phyloP scores from a whole-genome alignment of 1,140 invertebrate species.

The Asbolus verrucosus region DNA sequence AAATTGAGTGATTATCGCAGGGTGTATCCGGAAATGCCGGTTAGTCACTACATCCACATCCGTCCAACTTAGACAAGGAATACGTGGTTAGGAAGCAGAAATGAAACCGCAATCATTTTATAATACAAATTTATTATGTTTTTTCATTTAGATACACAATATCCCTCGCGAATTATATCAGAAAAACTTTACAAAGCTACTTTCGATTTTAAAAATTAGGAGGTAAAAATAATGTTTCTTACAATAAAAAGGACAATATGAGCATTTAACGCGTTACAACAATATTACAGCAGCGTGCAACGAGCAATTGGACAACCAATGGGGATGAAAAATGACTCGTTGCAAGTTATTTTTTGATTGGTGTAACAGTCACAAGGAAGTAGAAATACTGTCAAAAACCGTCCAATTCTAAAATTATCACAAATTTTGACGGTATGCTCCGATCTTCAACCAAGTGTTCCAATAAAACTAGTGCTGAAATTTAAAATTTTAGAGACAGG shows the following conservation, averaged over 20 bases:
- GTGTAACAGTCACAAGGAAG: slow-evolving; percentile 51
- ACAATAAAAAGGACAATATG: slow-evolving; percentile 54
- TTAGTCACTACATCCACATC: slow-evolving; percentile 32
- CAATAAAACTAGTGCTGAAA: slow-evolving; percentile 49
- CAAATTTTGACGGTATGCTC: slow-evolving; percentile 48
- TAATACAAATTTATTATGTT: slow-evolving; percentile 67
- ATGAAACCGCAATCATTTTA: slow-evolving; percentile 51
- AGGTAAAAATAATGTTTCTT: slow-evolving; percentile 53
- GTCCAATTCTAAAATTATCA: slow-evolving; percentile 52
- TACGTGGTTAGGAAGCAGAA: slow-evolving; percentile 37
- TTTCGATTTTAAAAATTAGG: slow-evolving; percentile 55
- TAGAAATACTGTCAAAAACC: slow-evolving; percentile 47
- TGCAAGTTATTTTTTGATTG: slow-evolving; percentile 49
- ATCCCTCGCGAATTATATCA: slow-evolving; percentile 63
- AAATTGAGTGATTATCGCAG: slow-evolving; percentile 8
- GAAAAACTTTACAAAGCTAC: slow-evolving; percentile 65
- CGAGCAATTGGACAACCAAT: slow-evolving; percentile 17
- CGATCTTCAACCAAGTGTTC: slow-evolving; percentile 47
- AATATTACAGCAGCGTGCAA: slow-evolving; percentile 53
- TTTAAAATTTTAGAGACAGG: slow-evolving; percentile 35
- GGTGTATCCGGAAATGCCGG: slow-evolving; percentile 28
- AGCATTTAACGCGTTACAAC: slow-evolving; percentile 58
- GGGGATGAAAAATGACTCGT: slow-evolving; percentile 27
- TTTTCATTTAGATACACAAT: slow-evolving; percentile 64
- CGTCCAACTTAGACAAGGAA: slow-evolving; percentile 9